Conservation (phyloP, 2,888 invertebrate genomes). For the Cephus rjabovi region DNA sequence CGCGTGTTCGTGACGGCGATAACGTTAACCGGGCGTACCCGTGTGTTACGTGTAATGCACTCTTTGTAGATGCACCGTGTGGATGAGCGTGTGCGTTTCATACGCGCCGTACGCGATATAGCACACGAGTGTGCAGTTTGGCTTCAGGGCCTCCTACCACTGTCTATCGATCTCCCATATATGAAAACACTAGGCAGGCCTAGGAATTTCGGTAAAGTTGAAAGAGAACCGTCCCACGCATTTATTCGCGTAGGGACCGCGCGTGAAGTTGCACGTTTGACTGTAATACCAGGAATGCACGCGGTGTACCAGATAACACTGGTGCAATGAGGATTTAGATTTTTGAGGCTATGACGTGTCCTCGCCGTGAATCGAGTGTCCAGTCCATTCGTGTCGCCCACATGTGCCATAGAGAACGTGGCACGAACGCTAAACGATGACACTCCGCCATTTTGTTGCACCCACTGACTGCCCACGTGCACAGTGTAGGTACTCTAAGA, state of each 20-base stretch:
- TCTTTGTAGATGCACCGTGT: not conserved
- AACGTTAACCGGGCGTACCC: slow-evolving; percentile 1
- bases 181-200: not conserved
- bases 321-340: slow-evolving; percentile 22
- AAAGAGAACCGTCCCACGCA: not conserved
- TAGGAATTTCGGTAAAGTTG: not conserved
- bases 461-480: slow-evolving; percentile 51
- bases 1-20: not conserved
- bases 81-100: slow-evolving; percentile 5
- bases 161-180: slow-evolving; percentile 49
- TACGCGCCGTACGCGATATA: slow-evolving; percentile 28
- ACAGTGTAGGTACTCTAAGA: not conserved
- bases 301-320: not conserved
- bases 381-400: slow-evolving; percentile 36
- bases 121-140: slow-evolving; percentile 38
- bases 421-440: slow-evolving; percentile 51
- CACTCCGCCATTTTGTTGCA: slow-evolving; percentile 52
- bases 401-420: slow-evolving; percentile 37
- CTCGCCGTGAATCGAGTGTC: not conserved
- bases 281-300: not conserved
- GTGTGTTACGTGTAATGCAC: not conserved
- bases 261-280: not conserved
- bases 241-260: not conserved
- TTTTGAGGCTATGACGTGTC: slow-evolving; percentile 23
- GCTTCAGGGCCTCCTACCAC: slow-evolving; percentile 47